Evolutionary conservation across 2,797 vertebrate genomes (phyloP), one percentile per base, ranked within the genome.

Genomic region (Melanogrammus aeglefinus): DNA sequence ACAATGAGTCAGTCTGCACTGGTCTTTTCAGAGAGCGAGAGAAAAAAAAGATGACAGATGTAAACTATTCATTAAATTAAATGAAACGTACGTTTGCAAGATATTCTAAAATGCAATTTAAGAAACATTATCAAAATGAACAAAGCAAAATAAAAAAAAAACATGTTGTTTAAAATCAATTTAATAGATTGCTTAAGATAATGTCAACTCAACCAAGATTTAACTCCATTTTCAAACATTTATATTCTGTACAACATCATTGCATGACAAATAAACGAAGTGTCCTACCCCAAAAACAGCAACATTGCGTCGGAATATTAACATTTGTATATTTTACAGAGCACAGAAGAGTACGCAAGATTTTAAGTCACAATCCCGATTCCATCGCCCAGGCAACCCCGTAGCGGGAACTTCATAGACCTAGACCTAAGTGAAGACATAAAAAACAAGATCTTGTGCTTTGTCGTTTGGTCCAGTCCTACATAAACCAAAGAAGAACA

Each of bases 41-140:
- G 57, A 63, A 9, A 63, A 9, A 89, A 84, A 88, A 82, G 82
- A 90, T 82, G 85, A 84, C 90, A 87, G 76, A 84, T 76, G 1
- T 84, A 91, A 89, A 83, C 82, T 89, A 92, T 88, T 87, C 82
- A 90, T 51, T 2, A 31, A 88, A 88, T 94, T 94, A 85, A 92
- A 89, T 85, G 77, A 90, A 92, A 84, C 82, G 86, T 75, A 78
- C 87, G 87, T 79, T 82, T 83, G 74, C 86, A 87, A 91, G 81
- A 79, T 71, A 85, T 66, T 80, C 86, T 92, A 91, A 91, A 87
- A 88, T 81, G 51, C 84, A 1, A 27, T 38, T 74, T 24, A 39
- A 74, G 88, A 87, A 77, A 78, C 76, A 71, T 86, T 79, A 80
- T 80, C 79, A 38, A 75, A 74, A 81, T 76, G 38, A 57, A 76